Base-by-base conservation (phyloP, 2,888 invertebrate species). In the Chironomus tentans region DNA sequence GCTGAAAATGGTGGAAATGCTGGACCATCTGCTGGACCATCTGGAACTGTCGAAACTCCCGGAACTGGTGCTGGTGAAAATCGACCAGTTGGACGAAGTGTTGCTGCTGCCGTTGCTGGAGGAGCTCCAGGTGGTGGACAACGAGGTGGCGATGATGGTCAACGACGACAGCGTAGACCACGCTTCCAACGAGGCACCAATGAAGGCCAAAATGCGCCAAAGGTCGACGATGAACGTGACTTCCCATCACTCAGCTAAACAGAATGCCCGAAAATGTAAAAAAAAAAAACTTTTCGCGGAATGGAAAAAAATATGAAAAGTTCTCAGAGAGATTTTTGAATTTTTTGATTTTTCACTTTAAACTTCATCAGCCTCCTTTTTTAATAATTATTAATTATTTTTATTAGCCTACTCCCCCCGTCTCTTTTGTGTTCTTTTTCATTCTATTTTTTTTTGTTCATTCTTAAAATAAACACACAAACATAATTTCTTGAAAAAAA, bases 171-270 rank as follows among this genome's bases (percentile, higher is more conserved):
- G 50, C 77, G 77, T 47, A 80, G 79, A 76, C 77, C 77, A 50
- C 79, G 79, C 38, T 69, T 69, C 69, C 46, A 28, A 47, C 38
- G 69, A 69, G 18, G 15, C 18, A 38, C 24, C n/a, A 12, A 24
- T 22, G 22, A 21, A 21, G 47, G 46, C 38, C 78, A 80, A 56
- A 80, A 79, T 83, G 90, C 91, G 79, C 95, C 96, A 21, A 95
- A 95, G 85, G 95, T 97, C 79, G 95, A 96, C 83, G 96, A 97
- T 86, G 95, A 95, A 87, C 92, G 92, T 85, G 96, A 96, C 86
- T 97, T 97, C 86, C 97, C 97, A 80, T 94, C 94, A 83, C 89
- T 97, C 84, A 93, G 94, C 85, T 93, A 92, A 86, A 69, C 56
- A 15, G n/a, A 18, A 56, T 50, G 56, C 50, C 13, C 50, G 65